These are phyloP conservation scores for Matsumurasca onukii DNA, from an alignment of 1,140 invertebrate genomes.

Conservation along the genomic window DNA sequence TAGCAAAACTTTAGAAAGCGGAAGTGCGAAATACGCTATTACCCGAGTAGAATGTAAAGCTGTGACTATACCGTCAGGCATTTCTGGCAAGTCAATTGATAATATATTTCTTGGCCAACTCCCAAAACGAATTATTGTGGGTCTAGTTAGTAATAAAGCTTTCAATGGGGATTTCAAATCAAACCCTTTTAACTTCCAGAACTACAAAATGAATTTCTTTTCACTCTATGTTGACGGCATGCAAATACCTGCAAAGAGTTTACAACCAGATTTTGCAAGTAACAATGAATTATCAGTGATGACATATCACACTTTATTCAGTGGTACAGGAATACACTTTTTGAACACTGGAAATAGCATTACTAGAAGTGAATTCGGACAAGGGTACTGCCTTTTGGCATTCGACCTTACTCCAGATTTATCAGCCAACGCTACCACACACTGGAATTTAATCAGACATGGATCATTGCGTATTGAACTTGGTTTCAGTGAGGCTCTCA, in stretches of 20 bases:
- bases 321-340: slow-evolving; percentile 37
- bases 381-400: slow-evolving; percentile 42
- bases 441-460: slow-evolving; percentile 46
- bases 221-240: slow-evolving; percentile 33
- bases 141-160: slow-evolving; percentile 47
- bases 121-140: slow-evolving; percentile 47
- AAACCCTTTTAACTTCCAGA: slow-evolving; percentile 49
- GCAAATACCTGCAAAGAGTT: slow-evolving; percentile 30
- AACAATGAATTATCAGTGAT: slow-evolving; percentile 40
- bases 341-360: slow-evolving; percentile 42
- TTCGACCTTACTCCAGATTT: slow-evolving; percentile 48
- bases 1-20: slow-evolving; percentile 44
- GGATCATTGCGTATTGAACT: slow-evolving; percentile 44
- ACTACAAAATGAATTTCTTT: slow-evolving; percentile 43
- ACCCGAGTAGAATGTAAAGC: slow-evolving; percentile 47
- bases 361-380: slow-evolving; percentile 34
- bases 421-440: slow-evolving; percentile 42
- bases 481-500: slow-evolving; percentile 41
- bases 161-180: slow-evolving; percentile 46
- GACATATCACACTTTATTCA: slow-evolving; percentile 10
- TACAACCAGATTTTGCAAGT: slow-evolving; percentile 31
- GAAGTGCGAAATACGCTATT: slow-evolving; percentile 48
- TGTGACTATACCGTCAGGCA: slow-evolving; percentile 44
- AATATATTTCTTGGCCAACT: slow-evolving; percentile 47
- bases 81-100: slow-evolving; percentile 45